These are phyloP conservation scores for Tenthredo scrophulariae DNA, from an alignment of 2,888 invertebrate species.

Conservation along the genomic window DNA sequence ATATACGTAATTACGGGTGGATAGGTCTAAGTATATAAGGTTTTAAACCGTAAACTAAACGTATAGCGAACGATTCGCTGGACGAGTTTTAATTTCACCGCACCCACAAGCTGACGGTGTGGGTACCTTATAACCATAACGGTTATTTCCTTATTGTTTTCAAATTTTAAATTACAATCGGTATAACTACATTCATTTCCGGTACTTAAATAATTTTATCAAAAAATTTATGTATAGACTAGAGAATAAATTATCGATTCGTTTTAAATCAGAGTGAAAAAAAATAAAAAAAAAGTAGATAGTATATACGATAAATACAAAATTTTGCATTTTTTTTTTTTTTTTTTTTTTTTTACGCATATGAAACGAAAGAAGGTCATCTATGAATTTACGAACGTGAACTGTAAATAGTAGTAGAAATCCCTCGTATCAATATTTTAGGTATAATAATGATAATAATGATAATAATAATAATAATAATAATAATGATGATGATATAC, in stretches of 20 bases:
- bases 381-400: too few species aligned
- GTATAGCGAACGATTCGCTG: not conserved
- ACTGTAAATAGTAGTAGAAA: too few species aligned
- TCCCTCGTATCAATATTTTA: too few species aligned
- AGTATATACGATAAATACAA: not conserved
- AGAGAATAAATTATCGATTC: too few species aligned
- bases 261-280: not conserved
- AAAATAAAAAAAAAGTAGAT: not conserved
- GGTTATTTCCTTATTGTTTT: conserved; percentile 29
- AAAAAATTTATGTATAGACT: too few species aligned
- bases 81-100: conserved; percentile 21
- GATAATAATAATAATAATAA: too few species aligned
- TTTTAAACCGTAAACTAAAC: not conserved
- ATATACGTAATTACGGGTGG: not conserved
- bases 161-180: conserved; percentile 4
- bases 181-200: not conserved
- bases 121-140: not conserved
- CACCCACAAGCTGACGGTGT: not conserved
- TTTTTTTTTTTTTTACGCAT: not conserved
- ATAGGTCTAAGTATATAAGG: not conserved
- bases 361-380: too few species aligned
- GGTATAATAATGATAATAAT: too few species aligned
- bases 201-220: not conserved
- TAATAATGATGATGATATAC: too few species aligned
- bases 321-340: not conserved